Percentiles rank a stretch among this genome's conserved stretches.
phyloP scores from a whole-genome alignment of 2,888 invertebrate genomes.

The Cephus pulcher region DNA sequence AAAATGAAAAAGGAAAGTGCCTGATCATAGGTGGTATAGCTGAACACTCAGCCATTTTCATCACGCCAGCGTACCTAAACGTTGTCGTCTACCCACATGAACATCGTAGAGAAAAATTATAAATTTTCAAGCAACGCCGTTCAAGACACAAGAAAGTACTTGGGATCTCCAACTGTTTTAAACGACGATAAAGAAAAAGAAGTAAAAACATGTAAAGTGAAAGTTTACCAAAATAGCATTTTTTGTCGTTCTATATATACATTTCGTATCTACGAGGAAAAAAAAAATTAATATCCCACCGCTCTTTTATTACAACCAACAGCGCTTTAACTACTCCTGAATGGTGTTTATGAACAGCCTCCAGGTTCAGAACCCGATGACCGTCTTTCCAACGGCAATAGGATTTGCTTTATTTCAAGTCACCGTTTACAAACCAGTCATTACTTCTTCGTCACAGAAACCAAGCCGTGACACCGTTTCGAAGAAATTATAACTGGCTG shows the following conservation, averaged over 20 bases:
- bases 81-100: neutral
- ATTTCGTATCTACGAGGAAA: neutral
- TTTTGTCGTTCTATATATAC: neutral
- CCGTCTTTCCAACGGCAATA: neutral
- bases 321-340: neutral
- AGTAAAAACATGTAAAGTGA: neutral
- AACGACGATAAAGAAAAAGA: neutral
- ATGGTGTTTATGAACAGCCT: neutral
- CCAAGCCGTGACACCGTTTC: slow-evolving; percentile 31
- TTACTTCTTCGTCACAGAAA: slow-evolving; percentile 13
- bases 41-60: neutral
- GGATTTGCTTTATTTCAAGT: slow-evolving; percentile 5
- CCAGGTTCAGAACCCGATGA: neutral
- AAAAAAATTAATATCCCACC: neutral
- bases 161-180: neutral
- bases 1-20: slow-evolving; percentile 16
- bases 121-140: neutral
- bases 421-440: slow-evolving; percentile 10
- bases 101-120: neutral
- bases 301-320: neutral
- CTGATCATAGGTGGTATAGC: neutral
- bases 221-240: neutral
- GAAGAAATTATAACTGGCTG: slow-evolving; percentile 18
- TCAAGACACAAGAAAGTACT: neutral
- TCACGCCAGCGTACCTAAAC: too few species aligned